Evolutionary conservation across 2,113 vertebrate species (phyloP).

Genomic region (Chaetodon auriga): DNA sequence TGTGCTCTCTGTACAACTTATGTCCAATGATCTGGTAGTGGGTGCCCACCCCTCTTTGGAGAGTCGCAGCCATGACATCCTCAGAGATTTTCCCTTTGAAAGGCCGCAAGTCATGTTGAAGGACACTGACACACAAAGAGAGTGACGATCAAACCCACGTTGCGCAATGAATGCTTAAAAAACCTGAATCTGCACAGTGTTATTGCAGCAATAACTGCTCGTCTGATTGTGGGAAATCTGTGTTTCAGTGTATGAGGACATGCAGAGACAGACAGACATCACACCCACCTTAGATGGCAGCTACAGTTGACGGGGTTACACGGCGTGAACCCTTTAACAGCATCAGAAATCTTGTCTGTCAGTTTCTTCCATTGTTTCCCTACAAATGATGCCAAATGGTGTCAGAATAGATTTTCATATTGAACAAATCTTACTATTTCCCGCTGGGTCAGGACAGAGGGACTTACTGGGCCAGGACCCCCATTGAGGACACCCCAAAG

Average conservation of each 20-base stretch:
- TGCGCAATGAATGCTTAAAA: not conserved
- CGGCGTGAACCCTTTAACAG: conserved; percentile 82
- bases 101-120: conserved; percentile 88
- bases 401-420: not conserved
- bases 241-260: not conserved
- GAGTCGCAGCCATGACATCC: conserved; percentile 85
- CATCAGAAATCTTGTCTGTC: conserved; percentile 65
- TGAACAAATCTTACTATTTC: not conserved
- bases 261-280: not conserved
- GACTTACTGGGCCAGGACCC: not conserved
- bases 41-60: conserved; percentile 91
- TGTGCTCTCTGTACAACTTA: conserved; percentile 91
- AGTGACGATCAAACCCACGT: not conserved
- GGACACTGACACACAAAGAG: conserved; percentile 83
- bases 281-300: conserved; percentile 88
- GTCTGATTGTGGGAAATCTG: not conserved
- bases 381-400: not conserved
- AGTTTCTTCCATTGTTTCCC: conserved; percentile 73
- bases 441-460: not conserved
- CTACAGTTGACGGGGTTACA: conserved; percentile 91
- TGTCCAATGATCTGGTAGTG: conserved; percentile 95
- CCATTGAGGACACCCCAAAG: not conserved
- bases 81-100: conserved; percentile 90
- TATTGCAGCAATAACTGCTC: not conserved
- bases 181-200: not conserved